phyloP scores from a whole-genome alignment of 2,888 invertebrate genomes.

The Nomada ruficornis region DNA sequence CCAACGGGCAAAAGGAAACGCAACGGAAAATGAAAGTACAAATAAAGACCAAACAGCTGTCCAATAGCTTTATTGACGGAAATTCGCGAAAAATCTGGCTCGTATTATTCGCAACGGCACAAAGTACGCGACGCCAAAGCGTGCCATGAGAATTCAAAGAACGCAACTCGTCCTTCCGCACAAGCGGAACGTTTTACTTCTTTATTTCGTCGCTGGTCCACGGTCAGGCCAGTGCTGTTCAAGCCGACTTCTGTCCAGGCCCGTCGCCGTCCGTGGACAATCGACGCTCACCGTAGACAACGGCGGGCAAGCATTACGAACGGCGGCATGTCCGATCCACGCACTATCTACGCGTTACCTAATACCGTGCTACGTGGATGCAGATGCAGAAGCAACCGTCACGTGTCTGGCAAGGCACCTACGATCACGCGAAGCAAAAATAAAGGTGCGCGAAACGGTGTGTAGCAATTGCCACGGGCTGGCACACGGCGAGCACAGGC shows the following conservation, averaged over 20 bases:
- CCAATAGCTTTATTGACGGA: too few relatives aligned
- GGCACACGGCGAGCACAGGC: background rate
- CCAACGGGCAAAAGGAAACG: background rate
- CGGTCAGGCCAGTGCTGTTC: background rate
- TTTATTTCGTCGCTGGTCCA: constrained; percentile 4
- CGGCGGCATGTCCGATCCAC: constrained; percentile 66
- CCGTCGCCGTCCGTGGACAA: constrained; percentile 28
- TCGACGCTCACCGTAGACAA: constrained; percentile 35
- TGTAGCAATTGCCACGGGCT: constrained; percentile 53
- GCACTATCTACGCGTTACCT: constrained; percentile 75
- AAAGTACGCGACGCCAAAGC: background rate
- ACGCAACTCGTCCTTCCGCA: constrained; percentile 22
- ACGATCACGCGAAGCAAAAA: constrained; percentile 68
- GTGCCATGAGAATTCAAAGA: constrained; percentile 14
- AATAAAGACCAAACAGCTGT: background rate
- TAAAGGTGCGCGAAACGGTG: constrained; percentile 68
- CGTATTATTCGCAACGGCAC: background rate
- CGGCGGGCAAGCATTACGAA: constrained; percentile 29
- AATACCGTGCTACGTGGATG: constrained; percentile 76
- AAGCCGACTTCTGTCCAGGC: constrained; percentile 21
- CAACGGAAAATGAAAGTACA: background rate
- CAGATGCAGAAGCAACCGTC: constrained; percentile 76
- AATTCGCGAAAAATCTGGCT: too few relatives aligned
- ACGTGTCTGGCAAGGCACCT: constrained; percentile 68
- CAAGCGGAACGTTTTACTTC: constrained; percentile 4